Percentiles rank a stretch among this genome's conserved stretches.
These are phyloP conservation scores for Nanorana parkeri DNA, from an alignment of 2,113 vertebrate genomes.

Conservation along the genomic window DNA sequence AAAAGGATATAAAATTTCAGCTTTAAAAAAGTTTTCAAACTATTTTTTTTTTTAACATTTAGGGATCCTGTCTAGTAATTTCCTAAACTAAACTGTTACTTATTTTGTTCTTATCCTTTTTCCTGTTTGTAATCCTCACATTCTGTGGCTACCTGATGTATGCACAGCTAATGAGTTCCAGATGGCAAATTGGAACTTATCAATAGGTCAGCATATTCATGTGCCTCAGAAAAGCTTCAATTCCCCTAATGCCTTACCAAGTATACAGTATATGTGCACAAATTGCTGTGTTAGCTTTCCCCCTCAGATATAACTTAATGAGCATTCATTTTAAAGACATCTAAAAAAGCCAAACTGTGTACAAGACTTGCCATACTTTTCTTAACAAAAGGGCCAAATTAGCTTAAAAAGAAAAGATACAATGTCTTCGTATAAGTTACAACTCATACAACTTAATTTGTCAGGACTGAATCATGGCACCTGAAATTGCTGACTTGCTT, in stretches of 20 bases:
- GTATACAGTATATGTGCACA: not conserved
- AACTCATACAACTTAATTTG: too few relatives aligned
- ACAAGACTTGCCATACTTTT: too few relatives aligned
- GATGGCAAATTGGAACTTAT: conserved; percentile 41
- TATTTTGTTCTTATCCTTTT: not conserved
- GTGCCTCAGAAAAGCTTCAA: conserved; percentile 14
- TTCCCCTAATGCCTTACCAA: conserved; percentile 39
- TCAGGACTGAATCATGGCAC: too few relatives aligned
- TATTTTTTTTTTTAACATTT: too few relatives aligned
- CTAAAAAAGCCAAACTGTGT: conserved; percentile 1
- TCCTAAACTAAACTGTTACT: not conserved
- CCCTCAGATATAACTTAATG: conserved; percentile 15
- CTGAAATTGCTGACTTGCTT: too few relatives aligned
- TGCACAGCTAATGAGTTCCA: conserved; percentile 25
- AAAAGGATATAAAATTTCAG: too few relatives aligned
- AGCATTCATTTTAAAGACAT: not conserved
- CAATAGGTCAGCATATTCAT: conserved; percentile 45
- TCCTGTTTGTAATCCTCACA: not conserved
- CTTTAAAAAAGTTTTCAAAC: too few relatives aligned
- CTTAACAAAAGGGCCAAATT: too few relatives aligned
- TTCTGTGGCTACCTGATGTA: not conserved
- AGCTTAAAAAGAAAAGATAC: too few relatives aligned
- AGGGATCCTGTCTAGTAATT: too few relatives aligned
- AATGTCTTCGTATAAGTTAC: too few relatives aligned
- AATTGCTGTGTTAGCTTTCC: not conserved